Evolutionary conservation across 2,888 invertebrate species (phyloP).

Genomic region (Cerceris rybyensis): DNA sequence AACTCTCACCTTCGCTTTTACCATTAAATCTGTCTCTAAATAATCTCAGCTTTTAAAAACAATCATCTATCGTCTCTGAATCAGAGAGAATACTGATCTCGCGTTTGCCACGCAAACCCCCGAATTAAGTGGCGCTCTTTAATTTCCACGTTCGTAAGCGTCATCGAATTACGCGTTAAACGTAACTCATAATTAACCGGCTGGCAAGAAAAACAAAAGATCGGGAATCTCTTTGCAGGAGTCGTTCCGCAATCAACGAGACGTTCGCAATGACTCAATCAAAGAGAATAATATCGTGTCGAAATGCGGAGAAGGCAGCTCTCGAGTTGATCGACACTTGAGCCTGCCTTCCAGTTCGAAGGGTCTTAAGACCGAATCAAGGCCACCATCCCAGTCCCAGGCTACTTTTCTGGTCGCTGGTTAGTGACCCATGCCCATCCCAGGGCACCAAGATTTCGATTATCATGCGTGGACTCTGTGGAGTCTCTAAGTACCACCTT

Average conservation of each 20-base stretch:
- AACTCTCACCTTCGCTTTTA: too few species aligned
- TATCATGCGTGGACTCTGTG: constrained; percentile 31
- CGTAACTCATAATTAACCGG: too few species aligned
- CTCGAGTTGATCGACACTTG: constrained; percentile 42
- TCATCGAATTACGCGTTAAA: too few species aligned
- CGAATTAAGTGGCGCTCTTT: too few species aligned
- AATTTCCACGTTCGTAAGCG: too few species aligned
- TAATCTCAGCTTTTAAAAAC: too few species aligned
- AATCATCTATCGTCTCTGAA: too few species aligned
- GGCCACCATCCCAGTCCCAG: constrained; percentile 67
- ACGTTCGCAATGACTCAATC: not conserved
- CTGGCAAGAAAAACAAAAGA: too few species aligned
- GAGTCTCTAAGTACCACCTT: constrained; percentile 7
- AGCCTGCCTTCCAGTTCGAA: constrained; percentile 35
- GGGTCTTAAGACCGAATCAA: constrained; percentile 71
- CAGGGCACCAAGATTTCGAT: constrained; percentile 52
- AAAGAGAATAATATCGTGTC: constrained; percentile 8
- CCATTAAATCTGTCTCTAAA: not conserved
- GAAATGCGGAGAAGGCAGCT: constrained; percentile 21
- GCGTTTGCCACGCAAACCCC: too few species aligned
- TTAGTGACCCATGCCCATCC: constrained; percentile 71
- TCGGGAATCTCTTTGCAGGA: too few species aligned
- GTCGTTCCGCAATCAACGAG: too few species aligned
- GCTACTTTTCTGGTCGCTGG: constrained; percentile 67
- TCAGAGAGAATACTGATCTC: too few species aligned